Base-by-base conservation (phyloP, 2,888 invertebrate genomes). In the Drosophila demipolita region DNA sequence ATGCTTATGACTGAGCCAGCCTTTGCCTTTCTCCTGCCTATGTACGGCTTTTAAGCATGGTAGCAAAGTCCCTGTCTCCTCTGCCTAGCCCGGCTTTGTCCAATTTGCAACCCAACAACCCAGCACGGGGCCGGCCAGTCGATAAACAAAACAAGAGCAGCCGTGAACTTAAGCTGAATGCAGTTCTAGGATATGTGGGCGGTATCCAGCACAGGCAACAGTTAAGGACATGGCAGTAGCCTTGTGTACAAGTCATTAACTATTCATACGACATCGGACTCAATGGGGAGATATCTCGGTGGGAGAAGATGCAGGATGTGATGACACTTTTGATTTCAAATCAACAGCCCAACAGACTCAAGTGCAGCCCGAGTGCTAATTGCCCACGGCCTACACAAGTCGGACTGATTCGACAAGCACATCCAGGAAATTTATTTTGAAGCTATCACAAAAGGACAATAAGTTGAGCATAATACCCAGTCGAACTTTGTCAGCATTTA, bases 241-340 rank as follows among this genome's bases (percentile, higher is more conserved):
- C 59, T 52, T 78, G 74, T 79, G 62, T 66, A 66, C 72, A 71
- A 72, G 71, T 80, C 87, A 89, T 85, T 80, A 85, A 85, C 77
- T 82, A 85, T 85, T 89, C 85, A 85, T 85, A 84, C 62, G 87
- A 66, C 80, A 80, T 76, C 72, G 53, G 62, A 59, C 53, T 61
- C 66, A 72, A 65, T 61, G 64, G 60, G 42, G 48, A 52, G 75
- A 52, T 64, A 71, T 78, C 38, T 70, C 20, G 49, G 49, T 45
- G 45, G 48, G 65, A 63, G 49, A 60, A 58, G 58, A 61, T 66
- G 53, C 81, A 66, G 50, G 52, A 68, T 73, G 72, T 73, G 87
- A 82, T 87, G 84, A 89, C 89, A 89, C 84, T 89, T 89, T 87
- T 87, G 87, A 84, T 89, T 87, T 82, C 71, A 54, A 62, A 66